A percentile compares a stretch with the other conserved stretches of the same genome.
These are phyloP conservation scores for Monomorium pharaonis DNA, from an alignment of 1,140 invertebrate species.

Conservation along the genomic window DNA sequence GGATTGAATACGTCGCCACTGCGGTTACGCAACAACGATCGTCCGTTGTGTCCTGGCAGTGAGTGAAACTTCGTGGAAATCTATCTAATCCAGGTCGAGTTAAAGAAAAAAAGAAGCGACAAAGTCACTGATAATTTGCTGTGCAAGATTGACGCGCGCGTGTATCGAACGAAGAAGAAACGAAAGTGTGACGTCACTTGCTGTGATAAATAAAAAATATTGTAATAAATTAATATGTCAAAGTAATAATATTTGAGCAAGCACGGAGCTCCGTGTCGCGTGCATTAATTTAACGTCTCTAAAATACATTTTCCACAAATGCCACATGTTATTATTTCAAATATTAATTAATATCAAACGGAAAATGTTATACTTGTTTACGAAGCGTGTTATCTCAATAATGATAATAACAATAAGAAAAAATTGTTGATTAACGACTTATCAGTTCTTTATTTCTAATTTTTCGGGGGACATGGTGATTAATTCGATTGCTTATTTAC, in stretches of 20 bases:
- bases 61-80: constrained; percentile 14
- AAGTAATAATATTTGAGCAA: neutral
- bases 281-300: neutral
- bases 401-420: neutral
- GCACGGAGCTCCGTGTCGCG: neutral
- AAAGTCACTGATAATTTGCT: neutral
- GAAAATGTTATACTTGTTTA: neutral
- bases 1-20: neutral
- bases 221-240: neutral
- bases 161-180: neutral
- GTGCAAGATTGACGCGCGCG: neutral
- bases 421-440: neutral
- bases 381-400: neutral
- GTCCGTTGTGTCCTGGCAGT: neutral
- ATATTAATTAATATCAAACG: neutral
- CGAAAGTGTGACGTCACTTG: neutral
- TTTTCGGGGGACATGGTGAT: neutral
- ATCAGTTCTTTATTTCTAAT: neutral
- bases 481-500: neutral
- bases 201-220: neutral
- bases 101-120: neutral
- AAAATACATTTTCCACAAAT: neutral
- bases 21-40: constrained; percentile 10
- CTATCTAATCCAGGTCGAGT: neutral
- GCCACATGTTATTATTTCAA: neutral